Evolutionary conservation across 2,113 vertebrate genomes (phyloP).

Genomic region (Gymnobelideus leadbeateri): DNA sequence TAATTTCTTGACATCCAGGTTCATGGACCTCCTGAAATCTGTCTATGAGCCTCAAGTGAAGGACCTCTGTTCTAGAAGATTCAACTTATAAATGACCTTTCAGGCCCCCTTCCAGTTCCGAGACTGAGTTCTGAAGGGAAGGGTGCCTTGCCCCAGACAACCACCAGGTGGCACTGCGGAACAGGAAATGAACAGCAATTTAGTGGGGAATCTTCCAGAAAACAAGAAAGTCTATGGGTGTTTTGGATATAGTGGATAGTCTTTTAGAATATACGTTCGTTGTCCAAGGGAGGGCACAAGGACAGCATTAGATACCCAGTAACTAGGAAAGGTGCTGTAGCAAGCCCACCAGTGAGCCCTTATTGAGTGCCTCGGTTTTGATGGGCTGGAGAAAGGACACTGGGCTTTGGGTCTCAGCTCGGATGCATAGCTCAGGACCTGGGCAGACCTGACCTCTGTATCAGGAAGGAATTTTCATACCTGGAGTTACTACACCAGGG

Average conservation of each 20-base stretch:
- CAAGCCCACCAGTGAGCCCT: not conserved
- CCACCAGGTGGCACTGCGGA: conserved; percentile 84
- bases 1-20: not conserved
- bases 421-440: not conserved
- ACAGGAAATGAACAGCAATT: conserved; percentile 69
- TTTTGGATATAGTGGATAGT: not conserved
- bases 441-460: not conserved
- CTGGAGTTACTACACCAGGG: not conserved
- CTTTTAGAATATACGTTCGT: not conserved
- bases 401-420: not conserved
- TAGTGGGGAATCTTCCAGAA: not conserved
- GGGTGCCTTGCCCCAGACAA: conserved; percentile 46
- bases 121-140: fast-evolving
- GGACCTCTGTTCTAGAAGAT: not conserved
- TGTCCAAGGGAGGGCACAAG: not conserved
- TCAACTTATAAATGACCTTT: not conserved
- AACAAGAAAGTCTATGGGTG: not conserved
- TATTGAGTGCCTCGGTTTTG: not conserved
- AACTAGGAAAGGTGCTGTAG: not conserved
- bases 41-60: not conserved
- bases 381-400: not conserved
- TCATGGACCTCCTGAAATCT: not conserved
- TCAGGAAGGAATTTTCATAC: not conserved
- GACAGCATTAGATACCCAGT: not conserved
- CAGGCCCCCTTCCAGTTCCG: not conserved